phyloP scores from a whole-genome alignment of 2,113 vertebrate species.

The Charina bottae region DNA sequence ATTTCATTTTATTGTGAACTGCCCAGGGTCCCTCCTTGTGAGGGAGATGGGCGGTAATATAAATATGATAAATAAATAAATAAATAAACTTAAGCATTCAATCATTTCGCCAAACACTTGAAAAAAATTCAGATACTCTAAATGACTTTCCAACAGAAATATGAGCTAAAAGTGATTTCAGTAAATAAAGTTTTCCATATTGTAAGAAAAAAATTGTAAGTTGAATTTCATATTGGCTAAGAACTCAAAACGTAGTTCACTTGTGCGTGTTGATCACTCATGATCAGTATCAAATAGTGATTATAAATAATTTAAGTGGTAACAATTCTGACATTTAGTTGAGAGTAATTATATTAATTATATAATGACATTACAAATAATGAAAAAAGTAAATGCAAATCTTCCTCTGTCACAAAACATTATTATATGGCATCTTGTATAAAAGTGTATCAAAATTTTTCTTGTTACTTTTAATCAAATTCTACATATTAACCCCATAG shows the following conservation, averaged over 20 bases:
- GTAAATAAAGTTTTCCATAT: not conserved
- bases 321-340: not conserved
- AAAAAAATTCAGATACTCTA: not conserved
- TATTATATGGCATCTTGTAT: not conserved
- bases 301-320: not conserved
- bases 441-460: not conserved
- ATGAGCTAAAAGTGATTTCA: not conserved
- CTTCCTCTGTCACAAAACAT: not conserved
- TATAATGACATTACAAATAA: not conserved
- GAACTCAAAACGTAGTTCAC: not conserved
- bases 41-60: too few relatives aligned
- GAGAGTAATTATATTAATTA: not conserved
- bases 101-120: not conserved
- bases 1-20: too few relatives aligned
- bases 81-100: not conserved
- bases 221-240: not conserved
- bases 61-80: too few relatives aligned
- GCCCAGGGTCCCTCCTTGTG: too few relatives aligned
- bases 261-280: not conserved
- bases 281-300: not conserved
- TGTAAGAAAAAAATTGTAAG: not conserved
- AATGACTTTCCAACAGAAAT: not conserved
- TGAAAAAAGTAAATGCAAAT: not conserved
- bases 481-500: not conserved
- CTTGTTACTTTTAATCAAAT: not conserved